phyloP scores from a whole-genome alignment of 2,888 invertebrate species.

The Nebria brevicollis region DNA sequence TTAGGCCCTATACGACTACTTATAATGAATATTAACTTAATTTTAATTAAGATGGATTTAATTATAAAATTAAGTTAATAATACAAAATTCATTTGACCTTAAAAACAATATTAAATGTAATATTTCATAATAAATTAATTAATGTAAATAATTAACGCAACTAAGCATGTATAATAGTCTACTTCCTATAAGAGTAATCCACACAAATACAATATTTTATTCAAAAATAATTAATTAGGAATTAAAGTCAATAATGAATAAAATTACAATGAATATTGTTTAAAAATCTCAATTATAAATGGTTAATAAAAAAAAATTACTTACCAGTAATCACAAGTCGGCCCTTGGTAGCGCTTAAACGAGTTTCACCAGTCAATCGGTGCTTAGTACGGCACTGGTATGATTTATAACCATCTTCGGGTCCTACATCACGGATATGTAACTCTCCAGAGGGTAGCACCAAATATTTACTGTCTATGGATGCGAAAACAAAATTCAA shows the following conservation, averaged over 20 bases:
- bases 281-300: background rate
- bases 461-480: constrained; percentile 93
- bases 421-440: constrained; percentile 95
- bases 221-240: too few species aligned
- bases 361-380: constrained; percentile 92
- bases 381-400: constrained; percentile 94
- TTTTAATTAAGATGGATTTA: too few species aligned
- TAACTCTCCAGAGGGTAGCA: constrained; percentile 92
- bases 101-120: too few species aligned
- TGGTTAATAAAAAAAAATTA: constrained; percentile 53
- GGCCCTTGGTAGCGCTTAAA: constrained; percentile 91
- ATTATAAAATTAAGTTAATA: too few species aligned
- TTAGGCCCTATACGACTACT: background rate
- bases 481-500: constrained; percentile 37
- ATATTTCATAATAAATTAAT: too few species aligned
- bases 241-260: background rate
- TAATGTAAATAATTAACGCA: too few species aligned
- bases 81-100: too few species aligned
- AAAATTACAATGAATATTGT: background rate
- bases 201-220: too few species aligned
- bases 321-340: constrained; percentile 95
- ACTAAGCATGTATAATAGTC: background rate
- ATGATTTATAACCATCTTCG: constrained; percentile 93
- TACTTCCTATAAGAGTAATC: background rate
- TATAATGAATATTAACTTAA: too few species aligned